Percentiles rank a stretch among this genome's conserved stretches.
phyloP scores from a whole-genome alignment of 2,113 vertebrate species.

The Ceratotherium simum region DNA sequence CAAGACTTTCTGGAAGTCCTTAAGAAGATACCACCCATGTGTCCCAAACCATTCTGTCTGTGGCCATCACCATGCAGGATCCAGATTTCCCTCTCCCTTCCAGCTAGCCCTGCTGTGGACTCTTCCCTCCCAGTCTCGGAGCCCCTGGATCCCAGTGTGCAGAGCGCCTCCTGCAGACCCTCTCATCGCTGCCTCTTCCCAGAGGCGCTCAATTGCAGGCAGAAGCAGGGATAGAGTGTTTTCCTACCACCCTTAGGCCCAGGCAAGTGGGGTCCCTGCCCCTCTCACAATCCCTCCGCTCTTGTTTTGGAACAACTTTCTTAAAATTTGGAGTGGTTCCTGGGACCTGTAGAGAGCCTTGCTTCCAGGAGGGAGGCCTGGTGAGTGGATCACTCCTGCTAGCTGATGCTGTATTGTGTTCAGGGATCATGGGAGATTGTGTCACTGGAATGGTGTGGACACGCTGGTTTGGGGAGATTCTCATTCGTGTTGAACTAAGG shows the following conservation, averaged over 20 bases:
- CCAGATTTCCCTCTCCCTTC: not conserved
- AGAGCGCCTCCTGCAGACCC: not conserved
- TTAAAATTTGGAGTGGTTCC: not conserved
- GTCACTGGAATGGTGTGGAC: not conserved
- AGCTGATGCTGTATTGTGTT: not conserved
- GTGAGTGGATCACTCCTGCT: not conserved
- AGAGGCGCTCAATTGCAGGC: not conserved
- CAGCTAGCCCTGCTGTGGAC: not conserved
- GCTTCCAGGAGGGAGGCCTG: not conserved
- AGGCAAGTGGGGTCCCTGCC: not conserved
- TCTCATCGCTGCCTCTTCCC: not conserved
- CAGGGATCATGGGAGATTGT: not conserved
- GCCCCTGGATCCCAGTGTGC: not conserved
- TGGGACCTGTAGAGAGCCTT: not conserved
- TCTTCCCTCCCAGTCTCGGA: not conserved
- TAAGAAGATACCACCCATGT: not conserved
- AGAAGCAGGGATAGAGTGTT: not conserved
- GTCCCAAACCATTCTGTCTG: not conserved
- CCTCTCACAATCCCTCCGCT: not conserved
- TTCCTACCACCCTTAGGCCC: not conserved
- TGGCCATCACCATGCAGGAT: not conserved
- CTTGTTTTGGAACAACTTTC: not conserved
- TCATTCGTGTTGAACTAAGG: not conserved
- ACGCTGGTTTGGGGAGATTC: not conserved
- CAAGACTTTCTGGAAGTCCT: slow-evolving; percentile 2